Evolutionary conservation across 2,113 vertebrate genomes (phyloP), one percentile per base, ranked within the genome.

Genomic region (Circaetus cinerascens): DNA sequence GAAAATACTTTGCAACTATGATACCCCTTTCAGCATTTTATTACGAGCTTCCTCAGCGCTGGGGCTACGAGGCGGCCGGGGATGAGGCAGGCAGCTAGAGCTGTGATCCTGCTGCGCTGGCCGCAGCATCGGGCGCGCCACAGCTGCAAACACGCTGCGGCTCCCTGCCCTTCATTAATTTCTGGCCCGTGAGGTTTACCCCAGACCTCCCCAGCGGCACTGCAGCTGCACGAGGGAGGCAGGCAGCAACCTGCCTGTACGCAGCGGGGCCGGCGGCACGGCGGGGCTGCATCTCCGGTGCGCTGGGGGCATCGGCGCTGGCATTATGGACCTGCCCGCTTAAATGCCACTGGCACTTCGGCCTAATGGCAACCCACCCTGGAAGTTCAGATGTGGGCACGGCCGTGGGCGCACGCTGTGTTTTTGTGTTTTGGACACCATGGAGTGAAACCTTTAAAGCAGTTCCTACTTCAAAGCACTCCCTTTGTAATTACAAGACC

Each of bases 291-390:
- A 2, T 17, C 72, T n/a, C 59, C 0, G 0, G 3, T 9, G 20
- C 10, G 62, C 51, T 63, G 57, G 22, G 46, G 63, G 45, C 32
- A 8, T 34, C 8, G 0, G 32, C 1, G 10, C 55, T 86, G 75
- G 34, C 3, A 0, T 19, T 27, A 13, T 0, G 0, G 29, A 60
- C 40, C n/a, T 85, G 57, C 66, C 51, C 3, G 4, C 29, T 9
- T 63, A 64, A 78, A 67, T 15, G 15, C 43, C 67, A 23, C 67
- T 36, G 63, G 59, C 55, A 41, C 23, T 82, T 60, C 63, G 92
- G 78, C 66, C 41, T 66, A 3, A 32, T 25, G 38, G 50, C 0
- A 0, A 66, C 59, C 36, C 21, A 20, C 10, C 32, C 23, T 77
- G 67, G 14, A 50, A 83, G 46, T 43, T 92, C 90, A 90, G 76